Evolutionary conservation across 2,797 vertebrate genomes (phyloP).

Genomic region (Rhinogobio ventralis): DNA sequence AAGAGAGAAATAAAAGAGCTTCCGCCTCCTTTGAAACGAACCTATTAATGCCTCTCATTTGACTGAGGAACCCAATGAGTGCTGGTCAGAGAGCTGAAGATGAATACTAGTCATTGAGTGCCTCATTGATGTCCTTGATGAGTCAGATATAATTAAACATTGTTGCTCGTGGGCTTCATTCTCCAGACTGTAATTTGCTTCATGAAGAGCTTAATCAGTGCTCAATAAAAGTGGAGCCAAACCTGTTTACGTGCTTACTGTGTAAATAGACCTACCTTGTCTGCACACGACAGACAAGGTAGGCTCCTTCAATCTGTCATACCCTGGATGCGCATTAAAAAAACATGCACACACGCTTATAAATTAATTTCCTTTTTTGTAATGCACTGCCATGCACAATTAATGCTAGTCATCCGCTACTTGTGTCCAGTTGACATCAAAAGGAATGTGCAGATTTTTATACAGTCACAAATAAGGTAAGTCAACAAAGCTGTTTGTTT

Average conservation of each 20-base stretch:
- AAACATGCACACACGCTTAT: background rate
- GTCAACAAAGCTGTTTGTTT: slow-evolving; percentile 9
- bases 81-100: slow-evolving; percentile 42
- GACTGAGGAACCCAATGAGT: slow-evolving; percentile 47
- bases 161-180: slow-evolving; percentile 42
- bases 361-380: slow-evolving; percentile 1
- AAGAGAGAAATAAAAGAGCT: slow-evolving; percentile 49
- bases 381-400: background rate
- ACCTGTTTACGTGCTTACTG: slow-evolving; percentile 36
- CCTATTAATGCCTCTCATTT: slow-evolving; percentile 49
- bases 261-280: slow-evolving; percentile 28
- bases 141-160: slow-evolving; percentile 59
- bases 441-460: background rate
- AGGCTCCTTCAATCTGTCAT: slow-evolving; percentile 29
- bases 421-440: slow-evolving; percentile 5
- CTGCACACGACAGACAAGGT: background rate
- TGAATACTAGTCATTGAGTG: slow-evolving; percentile 43
- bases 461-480: background rate
- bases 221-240: slow-evolving; percentile 30
- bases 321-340: slow-evolving; percentile 19
- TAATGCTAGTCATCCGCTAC: background rate
- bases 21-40: slow-evolving; percentile 50
- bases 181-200: slow-evolving; percentile 49
- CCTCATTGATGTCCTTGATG: slow-evolving; percentile 54
- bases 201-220: slow-evolving; percentile 53